A percentile compares a stretch with the other conserved stretches of the same genome.
Conservation (phyloP, 92 coral and sea anemone genomes). For the Phenganax subtilis region DNA sequence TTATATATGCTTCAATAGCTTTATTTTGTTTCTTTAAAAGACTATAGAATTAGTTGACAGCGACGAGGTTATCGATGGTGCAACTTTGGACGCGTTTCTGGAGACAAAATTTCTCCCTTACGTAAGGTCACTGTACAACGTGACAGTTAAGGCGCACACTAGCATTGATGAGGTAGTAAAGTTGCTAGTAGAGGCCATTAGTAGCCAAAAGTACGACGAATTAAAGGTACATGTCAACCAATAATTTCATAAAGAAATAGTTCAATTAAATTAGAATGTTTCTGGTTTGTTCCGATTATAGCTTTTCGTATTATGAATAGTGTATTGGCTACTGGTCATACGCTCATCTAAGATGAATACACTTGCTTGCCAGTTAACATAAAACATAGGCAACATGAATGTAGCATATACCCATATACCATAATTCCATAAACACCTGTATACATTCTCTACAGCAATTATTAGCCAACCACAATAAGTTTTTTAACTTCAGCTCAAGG, state of each 20-base stretch:
- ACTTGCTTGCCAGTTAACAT: no score
- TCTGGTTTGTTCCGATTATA: no score
- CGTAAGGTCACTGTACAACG: conserved; percentile 4
- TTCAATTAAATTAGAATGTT: background rate
- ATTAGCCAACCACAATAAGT: background rate
- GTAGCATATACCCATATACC: no score
- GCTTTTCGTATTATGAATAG: background rate
- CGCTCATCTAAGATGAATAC: no score
- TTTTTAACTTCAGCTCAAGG: background rate
- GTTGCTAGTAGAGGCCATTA: background rate
- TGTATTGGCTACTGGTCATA: no score
- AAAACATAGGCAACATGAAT: no score
- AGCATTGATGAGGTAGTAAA: background rate
- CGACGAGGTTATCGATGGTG: background rate
- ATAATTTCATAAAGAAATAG: background rate
- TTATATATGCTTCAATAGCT: background rate
- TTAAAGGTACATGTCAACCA: background rate
- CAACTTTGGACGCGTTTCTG: background rate
- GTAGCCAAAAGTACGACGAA: background rate
- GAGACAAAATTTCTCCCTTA: background rate
- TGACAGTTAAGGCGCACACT: background rate
- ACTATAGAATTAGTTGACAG: background rate
- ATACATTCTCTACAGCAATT: background rate
- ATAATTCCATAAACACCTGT: background rate
- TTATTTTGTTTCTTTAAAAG: background rate